These are phyloP conservation scores for Proteles cristata DNA, from an alignment of 2,113 vertebrate genomes.

Conservation along the genomic window DNA sequence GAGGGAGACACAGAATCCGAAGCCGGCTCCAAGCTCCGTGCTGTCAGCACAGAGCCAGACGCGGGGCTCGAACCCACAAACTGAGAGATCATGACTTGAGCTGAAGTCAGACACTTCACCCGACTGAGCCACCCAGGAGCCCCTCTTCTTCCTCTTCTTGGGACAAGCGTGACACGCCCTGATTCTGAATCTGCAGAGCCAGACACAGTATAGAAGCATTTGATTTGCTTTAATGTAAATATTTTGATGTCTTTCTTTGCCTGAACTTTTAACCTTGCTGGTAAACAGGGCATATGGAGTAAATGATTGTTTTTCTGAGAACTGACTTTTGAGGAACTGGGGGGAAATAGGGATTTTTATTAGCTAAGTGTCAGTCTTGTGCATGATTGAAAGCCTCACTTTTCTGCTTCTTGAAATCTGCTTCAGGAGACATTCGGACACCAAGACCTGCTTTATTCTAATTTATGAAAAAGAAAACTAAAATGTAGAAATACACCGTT, in stretches of 20 bases:
- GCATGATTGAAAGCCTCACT: slow-evolving; percentile 25
- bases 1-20: too few relatives aligned
- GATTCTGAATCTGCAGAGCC: background rate
- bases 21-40: too few relatives aligned
- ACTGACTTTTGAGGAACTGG: slow-evolving; percentile 76
- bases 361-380: slow-evolving; percentile 48
- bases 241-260: slow-evolving; percentile 71
- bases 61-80: too few relatives aligned
- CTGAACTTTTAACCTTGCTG: slow-evolving; percentile 74
- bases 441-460: background rate
- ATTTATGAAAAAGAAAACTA: background rate
- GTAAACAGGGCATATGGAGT: slow-evolving; percentile 70
- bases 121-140: too few relatives aligned
- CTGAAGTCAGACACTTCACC: too few relatives aligned
- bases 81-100: too few relatives aligned
- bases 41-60: too few relatives aligned
- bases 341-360: slow-evolving; percentile 52
- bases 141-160: background rate
- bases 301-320: slow-evolving; percentile 80
- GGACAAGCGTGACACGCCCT: rapidly evolving
- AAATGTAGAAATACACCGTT: background rate
- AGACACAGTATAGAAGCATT: background rate
- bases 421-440: background rate
- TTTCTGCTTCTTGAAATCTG: slow-evolving; percentile 1
- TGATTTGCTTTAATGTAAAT: slow-evolving; percentile 70